A percentile compares a stretch with the other conserved stretches of the same genome.
These are phyloP conservation scores for Thereva unica DNA, from an alignment of 2,888 invertebrate species.

Conservation along the genomic window DNA sequence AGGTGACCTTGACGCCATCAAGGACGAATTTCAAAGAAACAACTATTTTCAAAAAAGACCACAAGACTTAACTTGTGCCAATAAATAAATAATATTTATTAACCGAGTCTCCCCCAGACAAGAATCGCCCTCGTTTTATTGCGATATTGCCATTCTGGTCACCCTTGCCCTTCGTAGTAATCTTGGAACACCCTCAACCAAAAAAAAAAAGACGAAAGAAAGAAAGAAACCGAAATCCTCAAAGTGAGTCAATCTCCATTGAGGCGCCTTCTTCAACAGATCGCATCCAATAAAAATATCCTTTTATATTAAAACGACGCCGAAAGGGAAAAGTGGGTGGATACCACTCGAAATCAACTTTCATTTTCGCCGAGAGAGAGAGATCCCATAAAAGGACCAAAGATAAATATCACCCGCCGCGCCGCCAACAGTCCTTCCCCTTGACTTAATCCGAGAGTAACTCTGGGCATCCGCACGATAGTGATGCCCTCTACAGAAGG, in stretches of 20 bases:
- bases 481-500: too few relatives aligned
- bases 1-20: too few relatives aligned
- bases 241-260: constrained; percentile 10
- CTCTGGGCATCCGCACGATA: constrained; percentile 2
- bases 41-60: too few relatives aligned
- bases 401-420: constrained; percentile 22
- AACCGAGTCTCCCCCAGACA: too few relatives aligned
- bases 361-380: constrained; percentile 33
- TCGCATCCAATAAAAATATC: constrained; percentile 27
- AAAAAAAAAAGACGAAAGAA: neutral
- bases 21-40: too few relatives aligned
- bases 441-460: too few relatives aligned
- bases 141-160: too few relatives aligned
- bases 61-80: too few relatives aligned
- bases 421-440: too few relatives aligned
- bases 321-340: constrained; percentile 34
- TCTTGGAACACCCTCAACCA: neutral
- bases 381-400: constrained; percentile 23
- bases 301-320: constrained; percentile 8
- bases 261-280: constrained; percentile 10
- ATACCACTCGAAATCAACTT: constrained; percentile 30
- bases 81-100: too few relatives aligned
- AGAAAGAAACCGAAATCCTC: neutral
- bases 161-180: too few relatives aligned
- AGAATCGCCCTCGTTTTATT: neutral